phyloP scores from a whole-genome alignment of 1,140 invertebrate species.

The Hylaeus anthracinus region DNA sequence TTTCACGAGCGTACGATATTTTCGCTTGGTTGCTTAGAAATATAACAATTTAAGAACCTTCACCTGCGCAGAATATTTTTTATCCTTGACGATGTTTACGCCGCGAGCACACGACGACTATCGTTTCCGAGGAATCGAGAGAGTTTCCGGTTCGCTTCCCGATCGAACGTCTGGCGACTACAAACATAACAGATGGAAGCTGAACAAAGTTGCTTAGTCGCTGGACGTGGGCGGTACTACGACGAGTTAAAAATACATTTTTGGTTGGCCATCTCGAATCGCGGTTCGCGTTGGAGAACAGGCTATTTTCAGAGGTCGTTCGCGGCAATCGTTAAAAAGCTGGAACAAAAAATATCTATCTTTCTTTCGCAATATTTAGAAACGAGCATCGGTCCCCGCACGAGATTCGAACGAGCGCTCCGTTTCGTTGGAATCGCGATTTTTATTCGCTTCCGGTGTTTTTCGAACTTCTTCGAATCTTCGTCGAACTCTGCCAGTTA shows the following conservation, averaged over 20 bases:
- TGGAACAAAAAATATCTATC: too few species aligned
- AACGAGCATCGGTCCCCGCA: too few species aligned
- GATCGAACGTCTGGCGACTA: too few species aligned
- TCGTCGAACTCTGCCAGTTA: too few species aligned
- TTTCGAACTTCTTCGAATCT: too few species aligned
- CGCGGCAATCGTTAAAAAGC: background rate
- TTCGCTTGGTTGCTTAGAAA: background rate
- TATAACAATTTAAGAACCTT: background rate
- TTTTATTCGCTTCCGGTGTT: background rate
- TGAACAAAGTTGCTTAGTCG: background rate
- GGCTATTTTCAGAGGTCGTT: background rate
- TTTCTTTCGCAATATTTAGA: too few species aligned
- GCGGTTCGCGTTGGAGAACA: background rate
- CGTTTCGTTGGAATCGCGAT: background rate
- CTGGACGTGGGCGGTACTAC: background rate
- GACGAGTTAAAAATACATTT: slow-evolving; percentile 25
- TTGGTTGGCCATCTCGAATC: background rate
- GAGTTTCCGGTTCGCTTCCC: background rate
- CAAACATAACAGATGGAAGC: slow-evolving; percentile 1
- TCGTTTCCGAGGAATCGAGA: background rate
- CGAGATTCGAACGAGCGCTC: too few species aligned
- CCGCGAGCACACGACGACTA: too few species aligned
- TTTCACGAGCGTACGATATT: too few species aligned
- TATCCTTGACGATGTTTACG: too few species aligned
- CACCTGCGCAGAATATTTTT: too few species aligned